Percentiles rank a stretch among this genome's conserved stretches.
These are phyloP conservation scores for Bagarius yarrelli DNA, from an alignment of 2,113 vertebrate genomes.

Conservation along the genomic window DNA sequence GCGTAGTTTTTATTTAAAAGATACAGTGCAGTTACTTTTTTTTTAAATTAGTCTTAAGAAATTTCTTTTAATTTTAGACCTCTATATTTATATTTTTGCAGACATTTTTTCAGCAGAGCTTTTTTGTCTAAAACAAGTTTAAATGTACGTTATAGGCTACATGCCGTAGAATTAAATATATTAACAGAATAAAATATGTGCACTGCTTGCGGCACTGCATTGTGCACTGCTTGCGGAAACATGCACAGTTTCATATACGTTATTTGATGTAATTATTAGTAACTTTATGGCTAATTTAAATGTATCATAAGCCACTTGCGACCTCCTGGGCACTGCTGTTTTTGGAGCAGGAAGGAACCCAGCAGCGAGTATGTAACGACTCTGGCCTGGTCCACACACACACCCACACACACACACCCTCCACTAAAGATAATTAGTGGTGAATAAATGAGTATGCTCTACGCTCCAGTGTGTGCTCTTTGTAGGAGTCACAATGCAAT, in stretches of 20 bases:
- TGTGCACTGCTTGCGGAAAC: neutral
- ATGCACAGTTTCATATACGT: neutral
- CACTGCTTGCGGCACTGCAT: neutral
- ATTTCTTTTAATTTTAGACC: too few relatives aligned
- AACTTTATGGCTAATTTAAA: neutral
- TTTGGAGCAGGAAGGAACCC: conserved; percentile 25
- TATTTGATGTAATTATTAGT: neutral
- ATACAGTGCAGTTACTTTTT: too few relatives aligned
- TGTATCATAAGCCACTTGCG: conserved; percentile 19
- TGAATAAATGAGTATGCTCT: conserved; percentile 21
- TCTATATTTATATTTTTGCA: too few relatives aligned
- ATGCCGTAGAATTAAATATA: too few relatives aligned
- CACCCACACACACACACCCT: conserved; percentile 2
- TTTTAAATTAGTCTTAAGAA: too few relatives aligned
- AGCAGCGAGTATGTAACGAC: conserved; percentile 10
- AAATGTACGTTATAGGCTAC: too few relatives aligned
- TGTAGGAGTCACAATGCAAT: conserved; percentile 8
- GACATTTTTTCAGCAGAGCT: neutral
- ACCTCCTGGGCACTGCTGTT: neutral
- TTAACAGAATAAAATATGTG: too few relatives aligned
- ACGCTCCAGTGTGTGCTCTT: conserved; percentile 19
- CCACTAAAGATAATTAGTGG: conserved; percentile 31
- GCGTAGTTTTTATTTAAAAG: too few relatives aligned
- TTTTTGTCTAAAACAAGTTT: neutral
- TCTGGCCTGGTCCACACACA: neutral